Evolutionary conservation across 2,888 invertebrate genomes (phyloP).

Genomic region (Caenorhabditis panamensis): DNA sequence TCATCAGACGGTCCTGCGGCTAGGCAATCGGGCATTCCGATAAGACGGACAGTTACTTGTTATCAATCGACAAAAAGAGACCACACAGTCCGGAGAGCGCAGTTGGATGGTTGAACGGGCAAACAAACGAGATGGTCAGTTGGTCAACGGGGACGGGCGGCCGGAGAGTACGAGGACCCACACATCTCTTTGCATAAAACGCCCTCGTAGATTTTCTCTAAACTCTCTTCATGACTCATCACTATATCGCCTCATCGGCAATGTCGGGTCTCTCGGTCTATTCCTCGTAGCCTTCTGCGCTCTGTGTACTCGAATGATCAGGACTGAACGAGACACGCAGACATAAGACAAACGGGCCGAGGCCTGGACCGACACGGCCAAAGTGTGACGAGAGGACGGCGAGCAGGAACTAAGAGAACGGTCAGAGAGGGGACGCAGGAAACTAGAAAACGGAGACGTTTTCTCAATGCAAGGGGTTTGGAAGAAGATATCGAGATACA

Average conservation of each 20-base stretch:
- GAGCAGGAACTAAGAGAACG: neutral
- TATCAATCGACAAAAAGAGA: neutral
- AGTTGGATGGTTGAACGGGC: neutral
- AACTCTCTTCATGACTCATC: neutral
- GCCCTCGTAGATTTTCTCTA: conserved; percentile 1
- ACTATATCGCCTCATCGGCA: neutral
- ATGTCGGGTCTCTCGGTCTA: neutral
- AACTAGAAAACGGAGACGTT: neutral
- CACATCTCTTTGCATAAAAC: conserved; percentile 21
- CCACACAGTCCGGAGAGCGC: conserved; percentile 4
- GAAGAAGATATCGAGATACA: neutral
- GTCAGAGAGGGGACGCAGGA: neutral
- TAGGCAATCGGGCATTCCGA: neutral
- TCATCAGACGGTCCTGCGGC: too few species aligned
- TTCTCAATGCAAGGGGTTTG: neutral
- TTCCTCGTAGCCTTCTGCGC: neutral
- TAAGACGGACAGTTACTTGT: neutral
- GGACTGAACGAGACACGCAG: neutral
- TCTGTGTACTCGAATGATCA: neutral
- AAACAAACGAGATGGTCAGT: conserved; percentile 15
- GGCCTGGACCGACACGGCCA: neutral
- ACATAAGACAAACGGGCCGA: neutral
- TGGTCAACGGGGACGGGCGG: conserved; percentile 3
- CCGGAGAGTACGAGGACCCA: conserved; percentile 20
- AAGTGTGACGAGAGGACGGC: neutral